Conservation (phyloP, 2,113 vertebrate species). For the Sinocyclocheilus grahami region DNA sequence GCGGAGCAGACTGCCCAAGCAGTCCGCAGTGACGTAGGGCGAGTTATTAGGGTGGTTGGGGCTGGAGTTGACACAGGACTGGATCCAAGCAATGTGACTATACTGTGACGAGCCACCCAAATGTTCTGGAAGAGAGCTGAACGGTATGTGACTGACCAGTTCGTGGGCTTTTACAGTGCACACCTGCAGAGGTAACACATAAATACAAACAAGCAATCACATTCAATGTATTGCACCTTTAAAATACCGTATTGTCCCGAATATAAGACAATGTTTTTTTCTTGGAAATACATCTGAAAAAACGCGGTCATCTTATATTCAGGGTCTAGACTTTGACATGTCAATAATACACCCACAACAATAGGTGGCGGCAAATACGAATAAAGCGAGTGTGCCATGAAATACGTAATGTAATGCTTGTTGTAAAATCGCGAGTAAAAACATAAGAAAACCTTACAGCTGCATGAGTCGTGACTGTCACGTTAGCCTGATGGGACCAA, state of each 20-base stretch:
- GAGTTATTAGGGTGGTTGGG: conserved; percentile 64
- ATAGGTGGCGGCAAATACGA: too few relatives aligned
- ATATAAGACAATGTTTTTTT: too few relatives aligned
- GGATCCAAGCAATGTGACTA: conserved; percentile 82
- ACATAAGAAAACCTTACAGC: too few relatives aligned
- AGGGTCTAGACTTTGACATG: too few relatives aligned
- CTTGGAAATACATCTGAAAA: too few relatives aligned
- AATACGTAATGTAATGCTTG: too few relatives aligned
- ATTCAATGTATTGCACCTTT: background rate
- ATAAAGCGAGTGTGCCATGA: too few relatives aligned
- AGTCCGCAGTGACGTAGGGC: conserved; percentile 70
- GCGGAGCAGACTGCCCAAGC: conserved; percentile 77
- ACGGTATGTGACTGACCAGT: conserved; percentile 78
- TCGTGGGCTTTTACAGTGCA: conserved; percentile 81
- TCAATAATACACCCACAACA: too few relatives aligned
- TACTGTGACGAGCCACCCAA: conserved; percentile 79
- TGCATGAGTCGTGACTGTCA: too few relatives aligned
- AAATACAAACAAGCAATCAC: background rate
- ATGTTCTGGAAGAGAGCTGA: conserved; percentile 79
- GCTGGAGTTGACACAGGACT: conserved; percentile 77
- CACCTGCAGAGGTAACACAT: conserved; percentile 64
- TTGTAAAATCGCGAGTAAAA: too few relatives aligned
- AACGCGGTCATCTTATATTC: too few relatives aligned
- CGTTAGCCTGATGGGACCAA: too few relatives aligned
- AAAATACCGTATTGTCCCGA: background rate